Evolutionary conservation across 2,113 vertebrate genomes (phyloP).

Genomic region (Pithys albifrons): DNA sequence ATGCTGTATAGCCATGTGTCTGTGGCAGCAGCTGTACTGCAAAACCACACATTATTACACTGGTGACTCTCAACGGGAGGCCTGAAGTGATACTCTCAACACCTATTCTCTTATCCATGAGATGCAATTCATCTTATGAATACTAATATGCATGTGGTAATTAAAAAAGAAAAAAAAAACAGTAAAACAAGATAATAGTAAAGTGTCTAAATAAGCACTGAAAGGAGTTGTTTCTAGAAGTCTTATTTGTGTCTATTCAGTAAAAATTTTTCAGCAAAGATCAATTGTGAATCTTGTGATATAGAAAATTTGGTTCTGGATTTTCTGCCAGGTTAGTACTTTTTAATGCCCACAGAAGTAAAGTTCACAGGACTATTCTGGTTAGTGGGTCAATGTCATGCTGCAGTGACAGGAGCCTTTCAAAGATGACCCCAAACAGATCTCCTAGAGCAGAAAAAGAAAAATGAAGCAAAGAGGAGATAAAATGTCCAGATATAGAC

Average conservation of each 20-base stretch:
- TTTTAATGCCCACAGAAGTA: not conserved
- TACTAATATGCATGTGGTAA: not conserved
- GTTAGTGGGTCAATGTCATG: not conserved
- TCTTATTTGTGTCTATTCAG: accelerated
- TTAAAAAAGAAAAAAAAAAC: not conserved
- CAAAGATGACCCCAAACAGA: not conserved
- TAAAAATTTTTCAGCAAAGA: not conserved
- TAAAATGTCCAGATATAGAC: not conserved
- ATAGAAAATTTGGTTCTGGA: not conserved
- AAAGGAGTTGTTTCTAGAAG: not conserved
- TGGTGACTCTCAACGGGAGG: not conserved
- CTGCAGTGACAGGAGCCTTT: not conserved
- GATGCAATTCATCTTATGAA: not conserved
- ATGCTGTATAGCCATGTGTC: not conserved
- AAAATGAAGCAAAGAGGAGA: not conserved
- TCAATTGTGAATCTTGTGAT: not conserved
- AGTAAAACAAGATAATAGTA: not conserved
- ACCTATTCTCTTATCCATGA: not conserved
- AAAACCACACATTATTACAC: not conserved
- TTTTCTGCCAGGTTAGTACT: not conserved
- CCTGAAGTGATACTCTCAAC: not conserved
- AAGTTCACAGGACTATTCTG: not conserved
- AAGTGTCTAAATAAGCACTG: not conserved
- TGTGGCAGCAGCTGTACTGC: not conserved
- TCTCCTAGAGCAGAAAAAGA: not conserved